Evolutionary conservation across 1,140 invertebrate genomes (phyloP).

Genomic region (Gryllus bimaculatus): DNA sequence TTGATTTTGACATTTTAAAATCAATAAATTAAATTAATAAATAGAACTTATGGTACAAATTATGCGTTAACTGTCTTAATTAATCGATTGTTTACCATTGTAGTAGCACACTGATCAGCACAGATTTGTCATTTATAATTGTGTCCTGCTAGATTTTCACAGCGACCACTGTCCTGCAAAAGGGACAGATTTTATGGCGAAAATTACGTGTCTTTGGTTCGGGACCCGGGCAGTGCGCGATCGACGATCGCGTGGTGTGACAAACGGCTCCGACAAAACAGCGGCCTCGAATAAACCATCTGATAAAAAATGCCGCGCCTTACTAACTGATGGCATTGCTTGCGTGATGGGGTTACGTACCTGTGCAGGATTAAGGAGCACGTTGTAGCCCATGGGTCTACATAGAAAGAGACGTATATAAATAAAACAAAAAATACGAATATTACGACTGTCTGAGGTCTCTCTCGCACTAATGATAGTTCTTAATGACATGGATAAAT

Average conservation of each 20-base stretch:
- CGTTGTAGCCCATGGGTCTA: neutral
- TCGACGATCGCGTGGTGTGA: neutral
- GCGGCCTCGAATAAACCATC: neutral
- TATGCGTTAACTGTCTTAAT: too few species aligned
- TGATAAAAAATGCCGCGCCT: neutral
- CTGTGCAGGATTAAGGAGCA: neutral
- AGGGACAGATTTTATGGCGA: too few species aligned
- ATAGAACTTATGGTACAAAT: too few species aligned
- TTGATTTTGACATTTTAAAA: neutral
- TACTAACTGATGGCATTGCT: neutral
- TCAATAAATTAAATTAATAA: neutral
- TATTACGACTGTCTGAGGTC: neutral
- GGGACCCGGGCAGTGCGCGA: too few species aligned
- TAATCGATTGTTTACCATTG: too few species aligned
- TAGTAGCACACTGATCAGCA: too few species aligned
- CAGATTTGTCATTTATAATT: too few species aligned
- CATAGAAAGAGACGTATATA: constrained; percentile 9
- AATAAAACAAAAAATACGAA: constrained; percentile 8
- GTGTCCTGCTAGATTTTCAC: too few species aligned
- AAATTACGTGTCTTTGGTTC: neutral
- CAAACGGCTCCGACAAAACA: neutral
- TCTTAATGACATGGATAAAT: constrained; percentile 20
- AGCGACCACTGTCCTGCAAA: too few species aligned
- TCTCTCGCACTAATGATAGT: constrained; percentile 20
- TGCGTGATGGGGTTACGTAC: neutral